Conservation (phyloP, 2,797 vertebrate species). For the Corythornis leucogaster region DNA sequence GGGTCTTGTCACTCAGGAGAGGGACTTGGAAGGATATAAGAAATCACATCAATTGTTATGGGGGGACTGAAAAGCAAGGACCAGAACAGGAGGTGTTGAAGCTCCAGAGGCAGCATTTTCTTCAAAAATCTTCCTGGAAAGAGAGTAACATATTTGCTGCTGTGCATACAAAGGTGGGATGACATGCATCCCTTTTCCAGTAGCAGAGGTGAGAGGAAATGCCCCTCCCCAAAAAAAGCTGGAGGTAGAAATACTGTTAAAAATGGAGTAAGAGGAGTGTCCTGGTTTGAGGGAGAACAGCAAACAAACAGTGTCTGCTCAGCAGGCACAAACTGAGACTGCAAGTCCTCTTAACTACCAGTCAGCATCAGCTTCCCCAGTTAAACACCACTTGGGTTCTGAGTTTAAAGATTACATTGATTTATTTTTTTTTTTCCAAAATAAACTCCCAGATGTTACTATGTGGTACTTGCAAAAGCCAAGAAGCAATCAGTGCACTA, state of each 20-base stretch:
- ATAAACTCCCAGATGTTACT: background rate
- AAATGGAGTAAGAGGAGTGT: background rate
- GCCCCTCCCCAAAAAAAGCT: background rate
- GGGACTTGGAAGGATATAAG: background rate
- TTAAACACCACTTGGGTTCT: background rate
- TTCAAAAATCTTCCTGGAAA: background rate
- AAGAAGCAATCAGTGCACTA: conserved; percentile 38
- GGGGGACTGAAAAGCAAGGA: background rate
- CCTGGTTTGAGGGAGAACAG: no score
- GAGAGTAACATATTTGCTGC: background rate
- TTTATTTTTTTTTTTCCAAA: background rate
- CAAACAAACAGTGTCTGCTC: no score
- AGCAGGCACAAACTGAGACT: background rate
- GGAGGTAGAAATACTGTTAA: background rate
- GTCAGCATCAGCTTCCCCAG: background rate
- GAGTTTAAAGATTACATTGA: background rate
- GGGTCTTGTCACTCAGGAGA: background rate
- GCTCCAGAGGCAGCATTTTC: background rate
- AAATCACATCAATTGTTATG: background rate
- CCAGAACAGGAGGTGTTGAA: background rate
- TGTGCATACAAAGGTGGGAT: background rate
- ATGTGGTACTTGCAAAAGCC: conserved; percentile 17
- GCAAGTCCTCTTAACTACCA: background rate
- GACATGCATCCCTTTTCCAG: background rate
- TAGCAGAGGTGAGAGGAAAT: background rate